phyloP scores from a whole-genome alignment of 1,140 invertebrate genomes.

The Ostrea denselamellosa region DNA sequence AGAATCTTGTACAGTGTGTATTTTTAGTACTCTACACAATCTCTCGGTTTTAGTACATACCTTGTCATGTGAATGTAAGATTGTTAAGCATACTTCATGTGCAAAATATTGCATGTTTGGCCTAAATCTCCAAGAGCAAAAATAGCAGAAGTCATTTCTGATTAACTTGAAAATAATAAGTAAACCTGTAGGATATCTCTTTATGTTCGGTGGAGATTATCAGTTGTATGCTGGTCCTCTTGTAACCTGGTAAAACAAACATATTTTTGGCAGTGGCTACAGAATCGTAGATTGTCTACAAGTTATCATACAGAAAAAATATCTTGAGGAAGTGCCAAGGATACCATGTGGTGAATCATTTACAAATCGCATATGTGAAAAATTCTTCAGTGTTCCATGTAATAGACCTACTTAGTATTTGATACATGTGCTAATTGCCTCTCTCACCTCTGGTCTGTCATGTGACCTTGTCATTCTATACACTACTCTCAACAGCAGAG shows the following conservation, averaged over 20 bases:
- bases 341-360: conserved; percentile 14
- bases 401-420: too few species aligned
- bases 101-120: neutral
- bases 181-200: neutral
- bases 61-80: neutral
- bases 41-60: too few species aligned
- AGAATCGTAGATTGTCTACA: neutral
- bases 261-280: neutral
- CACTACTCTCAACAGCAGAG: too few species aligned
- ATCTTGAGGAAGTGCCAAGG: neutral
- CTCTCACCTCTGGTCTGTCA: too few species aligned
- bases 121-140: neutral
- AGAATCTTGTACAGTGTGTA: too few species aligned
- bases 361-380: neutral
- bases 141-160: neutral
- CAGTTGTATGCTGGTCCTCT: neutral
- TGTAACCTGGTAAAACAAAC: neutral
- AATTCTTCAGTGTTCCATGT: too few species aligned
- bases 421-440: too few species aligned
- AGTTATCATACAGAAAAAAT: conserved; percentile 16
- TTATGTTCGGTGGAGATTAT: neutral
- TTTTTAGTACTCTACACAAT: too few species aligned
- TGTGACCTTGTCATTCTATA: too few species aligned
- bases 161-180: neutral
- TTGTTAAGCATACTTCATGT: neutral